Evolutionary conservation across 2,113 vertebrate genomes (phyloP), one percentile per base, ranked within the genome.

Genomic region (Cynocephalus volans): DNA sequence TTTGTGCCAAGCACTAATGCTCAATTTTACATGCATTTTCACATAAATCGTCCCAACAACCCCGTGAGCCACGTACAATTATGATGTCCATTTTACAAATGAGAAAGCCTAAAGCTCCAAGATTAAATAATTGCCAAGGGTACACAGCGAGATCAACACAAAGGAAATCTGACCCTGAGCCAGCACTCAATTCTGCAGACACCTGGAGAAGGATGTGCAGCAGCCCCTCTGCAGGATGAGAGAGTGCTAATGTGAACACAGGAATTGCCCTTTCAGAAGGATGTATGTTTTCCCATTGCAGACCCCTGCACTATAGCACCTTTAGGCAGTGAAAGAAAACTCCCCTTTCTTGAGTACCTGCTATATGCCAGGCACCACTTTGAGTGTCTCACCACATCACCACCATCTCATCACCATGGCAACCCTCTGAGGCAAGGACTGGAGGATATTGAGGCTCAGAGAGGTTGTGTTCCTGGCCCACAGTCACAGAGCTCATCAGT

Each of bases 121-220:
- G 45, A 86, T 60, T 84, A 70, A 91, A 12, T 2, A 28, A 56
- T 90, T 67, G 50, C 70, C 36, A 69, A 93, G 79, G 48, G 33
- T 65, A 93, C 45, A 28, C 14, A 58, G 45, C 36, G 52, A 69
- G 58, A 73, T 5, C 33, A 52, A 86, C n/a, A 31, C 1, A 0
- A 19, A 84, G 64, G 56, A 90, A 84, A 69, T 17, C 56, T 65
- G 76, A 79, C 50, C 48, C 6, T 6, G 5, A 64, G 62, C 6
- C 15, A 18, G 62, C 41, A 56, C 18, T 11, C 36, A 13, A 50
- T 23, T 70, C 33, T 52, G 28, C 52, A 65, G 45, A 69, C 2
- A 0, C 0, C 5, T 3, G 21, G 48, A 65, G 52, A 56, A 84
- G 26, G 24, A 21, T 17, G 14, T 0, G 1, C 5, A 1, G 12